phyloP scores from a whole-genome alignment of 2,797 vertebrate species.

The Poeciliopsis turneri region DNA sequence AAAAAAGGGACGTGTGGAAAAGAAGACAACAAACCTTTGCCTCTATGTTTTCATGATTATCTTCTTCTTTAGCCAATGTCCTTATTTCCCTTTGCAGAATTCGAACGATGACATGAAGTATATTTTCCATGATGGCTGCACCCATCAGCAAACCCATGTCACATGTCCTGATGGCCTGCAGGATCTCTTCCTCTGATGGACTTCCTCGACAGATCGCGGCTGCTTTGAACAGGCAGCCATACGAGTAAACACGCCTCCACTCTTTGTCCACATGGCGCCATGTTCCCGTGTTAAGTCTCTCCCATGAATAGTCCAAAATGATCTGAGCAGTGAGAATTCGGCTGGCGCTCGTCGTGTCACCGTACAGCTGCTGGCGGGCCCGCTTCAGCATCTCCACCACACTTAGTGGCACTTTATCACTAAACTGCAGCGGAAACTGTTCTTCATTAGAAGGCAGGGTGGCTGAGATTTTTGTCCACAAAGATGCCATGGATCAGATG shows the following conservation, averaged over 20 bases:
- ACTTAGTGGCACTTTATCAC: slow-evolving; percentile 78
- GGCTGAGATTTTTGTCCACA: slow-evolving; percentile 77
- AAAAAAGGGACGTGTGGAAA: not conserved
- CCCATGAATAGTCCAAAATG: slow-evolving; percentile 89
- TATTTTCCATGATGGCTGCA: slow-evolving; percentile 81
- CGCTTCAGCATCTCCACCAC: slow-evolving; percentile 72
- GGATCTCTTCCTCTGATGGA: slow-evolving; percentile 39
- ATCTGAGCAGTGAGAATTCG: slow-evolving; percentile 76
- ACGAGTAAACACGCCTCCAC: slow-evolving; percentile 88
- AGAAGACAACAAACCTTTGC: slow-evolving; percentile 74
- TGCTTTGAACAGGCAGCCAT: slow-evolving; percentile 89
- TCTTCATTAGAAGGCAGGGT: slow-evolving; percentile 76
- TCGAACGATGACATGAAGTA: slow-evolving; percentile 77
- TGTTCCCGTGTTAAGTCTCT: slow-evolving; percentile 87
- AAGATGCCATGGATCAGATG: slow-evolving; percentile 55
- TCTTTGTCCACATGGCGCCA: slow-evolving; percentile 88
- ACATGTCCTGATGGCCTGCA: slow-evolving; percentile 81
- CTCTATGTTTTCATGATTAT: slow-evolving; percentile 43
- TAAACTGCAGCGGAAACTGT: slow-evolving; percentile 77
- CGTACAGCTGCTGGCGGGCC: slow-evolving; percentile 77
- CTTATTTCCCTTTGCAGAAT: slow-evolving; percentile 77
- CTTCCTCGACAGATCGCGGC: slow-evolving; percentile 75
- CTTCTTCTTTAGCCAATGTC: slow-evolving; percentile 34
- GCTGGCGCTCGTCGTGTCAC: not conserved
- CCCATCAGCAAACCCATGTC: slow-evolving; percentile 93